Evolutionary conservation across 2,888 invertebrate genomes (phyloP).

Genomic region (Pristionchus exspectatus): DNA sequence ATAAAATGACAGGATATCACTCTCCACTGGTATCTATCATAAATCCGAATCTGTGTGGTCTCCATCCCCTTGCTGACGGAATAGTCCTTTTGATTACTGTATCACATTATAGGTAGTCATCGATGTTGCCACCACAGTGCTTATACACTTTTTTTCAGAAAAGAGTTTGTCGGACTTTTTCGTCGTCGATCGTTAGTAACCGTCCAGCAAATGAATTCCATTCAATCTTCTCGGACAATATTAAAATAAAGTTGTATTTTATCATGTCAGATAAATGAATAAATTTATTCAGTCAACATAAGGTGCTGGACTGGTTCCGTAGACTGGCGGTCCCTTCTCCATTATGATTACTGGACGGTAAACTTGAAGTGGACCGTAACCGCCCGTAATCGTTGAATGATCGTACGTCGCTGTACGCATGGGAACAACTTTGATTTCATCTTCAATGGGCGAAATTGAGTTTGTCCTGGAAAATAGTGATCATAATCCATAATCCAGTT

Average conservation of each 20-base stretch:
- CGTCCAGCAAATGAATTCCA: neutral
- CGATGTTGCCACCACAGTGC: neutral
- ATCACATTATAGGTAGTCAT: neutral
- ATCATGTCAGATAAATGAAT: neutral
- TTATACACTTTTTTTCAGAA: neutral
- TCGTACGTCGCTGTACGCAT: neutral
- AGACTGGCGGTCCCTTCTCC: neutral
- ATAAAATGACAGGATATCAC: neutral
- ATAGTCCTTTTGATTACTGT: neutral
- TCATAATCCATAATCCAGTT: neutral
- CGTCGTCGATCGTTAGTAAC: neutral
- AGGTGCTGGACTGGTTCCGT: slow-evolving; percentile 8
- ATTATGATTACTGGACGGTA: neutral
- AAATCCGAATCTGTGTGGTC: neutral
- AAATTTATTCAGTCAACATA: slow-evolving; percentile 6
- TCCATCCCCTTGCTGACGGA: neutral
- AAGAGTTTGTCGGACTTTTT: neutral
- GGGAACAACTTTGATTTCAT: neutral
- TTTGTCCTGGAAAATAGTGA: neutral
- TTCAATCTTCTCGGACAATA: neutral
- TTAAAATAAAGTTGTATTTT: neutral
- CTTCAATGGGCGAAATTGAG: neutral
- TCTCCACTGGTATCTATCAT: neutral
- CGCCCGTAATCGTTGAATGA: slow-evolving; percentile 24
- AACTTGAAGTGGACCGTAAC: neutral